Base-by-base conservation (phyloP, 1,140 invertebrate species). In the Trichogramma pretiosum region DNA sequence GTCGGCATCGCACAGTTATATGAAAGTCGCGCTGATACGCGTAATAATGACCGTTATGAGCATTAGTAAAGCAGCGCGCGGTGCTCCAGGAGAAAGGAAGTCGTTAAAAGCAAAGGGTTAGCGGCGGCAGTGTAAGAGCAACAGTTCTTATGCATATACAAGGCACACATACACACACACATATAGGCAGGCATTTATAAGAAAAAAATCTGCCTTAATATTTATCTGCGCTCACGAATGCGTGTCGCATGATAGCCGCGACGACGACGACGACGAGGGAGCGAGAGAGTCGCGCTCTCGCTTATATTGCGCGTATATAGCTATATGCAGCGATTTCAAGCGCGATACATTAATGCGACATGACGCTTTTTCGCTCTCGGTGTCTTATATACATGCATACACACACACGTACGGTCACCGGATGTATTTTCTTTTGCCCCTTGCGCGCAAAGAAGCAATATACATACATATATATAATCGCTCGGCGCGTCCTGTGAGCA, bases 301-400 rank as follows among this genome's bases (percentile, higher is more conserved):
- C n/a, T n/a, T n/a, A n/a, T n/a, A n/a, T n/a, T n/a, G n/a, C n/a
- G n/a, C n/a, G n/a, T n/a, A n/a, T n/a, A n/a, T n/a, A n/a, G n/a
- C n/a, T n/a, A n/a, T n/a, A 60, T 55, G 65, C 62, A 63, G 55
- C 60, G 64, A 67, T 68, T 66, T 66, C 56, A 62, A 56, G 50
- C 44, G 49, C 59, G 65, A 67, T 68, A 66, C 63, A 68, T 64
- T 67, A 68, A 68, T 66, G 63, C 63, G 54, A 62, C 59, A 61
- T 57, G 59, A 59, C 55, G 54, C 57, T n/a, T n/a, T n/a, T n/a
- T n/a, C n/a, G n/a, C n/a, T n/a, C n/a, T n/a, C n/a, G n/a, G n/a
- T n/a, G n/a, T n/a, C n/a, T n/a, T n/a, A n/a, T n/a, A n/a, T n/a
- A n/a, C n/a, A n/a, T n/a, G n/a, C n/a, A n/a, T n/a, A n/a, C n/a